Percentiles rank a stretch among this genome's conserved stretches.
phyloP scores from a whole-genome alignment of 2,797 vertebrate species.

The Mormyrus proboscirostris region DNA sequence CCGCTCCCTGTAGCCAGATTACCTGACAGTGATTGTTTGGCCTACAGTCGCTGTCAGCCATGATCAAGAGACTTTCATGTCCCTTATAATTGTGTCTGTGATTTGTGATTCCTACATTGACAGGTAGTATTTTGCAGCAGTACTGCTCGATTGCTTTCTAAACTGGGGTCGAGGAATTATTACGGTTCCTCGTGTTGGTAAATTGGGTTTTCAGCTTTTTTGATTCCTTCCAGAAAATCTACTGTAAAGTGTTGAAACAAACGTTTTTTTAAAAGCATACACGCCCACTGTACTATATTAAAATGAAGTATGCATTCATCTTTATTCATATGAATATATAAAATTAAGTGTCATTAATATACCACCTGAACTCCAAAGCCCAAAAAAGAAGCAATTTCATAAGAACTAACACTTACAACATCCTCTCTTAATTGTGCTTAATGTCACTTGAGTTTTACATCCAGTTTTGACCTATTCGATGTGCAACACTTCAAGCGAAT shows the following conservation, averaged over 20 bases:
- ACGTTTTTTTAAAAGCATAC: neutral
- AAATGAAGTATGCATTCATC: neutral
- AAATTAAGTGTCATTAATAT: neutral
- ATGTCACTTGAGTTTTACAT: neutral
- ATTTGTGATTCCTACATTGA: neutral
- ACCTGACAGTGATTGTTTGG: neutral
- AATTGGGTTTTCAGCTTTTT: conserved; percentile 7
- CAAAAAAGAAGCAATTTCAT: neutral
- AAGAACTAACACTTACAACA: neutral
- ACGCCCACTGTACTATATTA: neutral
- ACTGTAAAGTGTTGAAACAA: neutral
- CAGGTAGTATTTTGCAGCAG: neutral
- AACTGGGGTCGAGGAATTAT: neutral
- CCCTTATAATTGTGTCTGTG: neutral
- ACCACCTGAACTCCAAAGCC: neutral
- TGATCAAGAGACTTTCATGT: neutral
- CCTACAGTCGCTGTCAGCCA: neutral
- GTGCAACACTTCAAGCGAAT: neutral
- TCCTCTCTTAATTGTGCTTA: neutral
- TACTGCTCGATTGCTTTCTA: neutral
- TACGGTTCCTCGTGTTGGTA: neutral
- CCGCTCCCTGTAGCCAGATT: neutral
- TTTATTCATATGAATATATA: neutral
- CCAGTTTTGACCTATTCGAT: neutral
- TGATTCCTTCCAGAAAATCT: neutral